Conservation (phyloP, 2,797 vertebrate species). For the Threskiornis aethiopicus region DNA sequence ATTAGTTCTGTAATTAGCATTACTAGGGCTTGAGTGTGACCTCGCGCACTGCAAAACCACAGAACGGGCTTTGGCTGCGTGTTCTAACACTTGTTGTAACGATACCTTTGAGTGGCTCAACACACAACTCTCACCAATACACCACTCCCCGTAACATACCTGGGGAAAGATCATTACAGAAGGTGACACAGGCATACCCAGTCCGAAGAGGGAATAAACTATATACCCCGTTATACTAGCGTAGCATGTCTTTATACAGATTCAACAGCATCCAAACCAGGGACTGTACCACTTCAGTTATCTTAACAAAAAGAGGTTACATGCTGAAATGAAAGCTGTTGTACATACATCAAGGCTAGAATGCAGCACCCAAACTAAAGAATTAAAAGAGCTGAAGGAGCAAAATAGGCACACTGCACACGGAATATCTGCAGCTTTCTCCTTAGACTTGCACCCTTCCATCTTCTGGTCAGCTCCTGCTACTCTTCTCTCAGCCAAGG, state of each 20-base stretch:
- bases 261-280: not conserved
- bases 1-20: accelerated
- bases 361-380: not conserved
- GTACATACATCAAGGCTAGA: not conserved
- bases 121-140: not conserved
- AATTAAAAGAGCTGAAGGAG: not conserved
- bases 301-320: not conserved
- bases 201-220: not conserved
- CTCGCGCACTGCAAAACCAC: not conserved
- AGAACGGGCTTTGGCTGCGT: accelerated
- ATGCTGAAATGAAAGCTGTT: not conserved
- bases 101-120: not conserved
- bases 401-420: not conserved
- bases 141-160: accelerated
- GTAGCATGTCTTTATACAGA: not conserved
- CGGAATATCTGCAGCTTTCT: not conserved
- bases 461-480: not conserved
- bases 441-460: not conserved
- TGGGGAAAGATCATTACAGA: not conserved
- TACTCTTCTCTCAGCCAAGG: not conserved
- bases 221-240: accelerated
- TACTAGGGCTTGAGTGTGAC: not conserved
- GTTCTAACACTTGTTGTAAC: not conserved
- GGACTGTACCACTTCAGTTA: not conserved
- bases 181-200: not conserved